Conservation (phyloP, 2,888 invertebrate species). For the Stictocephala bisonia region DNA sequence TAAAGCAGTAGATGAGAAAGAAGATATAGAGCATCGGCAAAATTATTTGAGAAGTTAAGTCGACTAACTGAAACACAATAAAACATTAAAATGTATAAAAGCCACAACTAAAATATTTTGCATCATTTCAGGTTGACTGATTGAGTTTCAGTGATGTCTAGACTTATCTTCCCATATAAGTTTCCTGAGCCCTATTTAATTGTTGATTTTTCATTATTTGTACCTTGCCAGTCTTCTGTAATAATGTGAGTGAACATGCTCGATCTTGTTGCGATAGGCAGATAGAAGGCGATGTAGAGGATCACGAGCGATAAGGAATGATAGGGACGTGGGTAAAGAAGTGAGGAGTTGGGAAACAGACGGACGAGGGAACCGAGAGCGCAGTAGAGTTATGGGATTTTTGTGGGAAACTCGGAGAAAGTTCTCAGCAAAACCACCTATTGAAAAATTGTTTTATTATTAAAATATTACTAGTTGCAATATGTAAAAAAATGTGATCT, state of each 20-base stretch:
- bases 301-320: slow-evolving; percentile 85
- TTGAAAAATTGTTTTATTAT: too few species aligned
- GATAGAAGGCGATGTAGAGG: slow-evolving; percentile 83
- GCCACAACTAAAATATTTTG: too few species aligned
- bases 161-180: slow-evolving; percentile 43
- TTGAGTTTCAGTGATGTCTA: slow-evolving; percentile 47
- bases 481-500: too few species aligned
- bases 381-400: slow-evolving; percentile 80
- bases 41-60: too few species aligned
- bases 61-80: too few species aligned
- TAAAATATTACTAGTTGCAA: too few species aligned
- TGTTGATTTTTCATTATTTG: background rate
- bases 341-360: slow-evolving; percentile 76
- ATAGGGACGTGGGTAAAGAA: slow-evolving; percentile 80
- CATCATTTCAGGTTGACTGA: too few species aligned
- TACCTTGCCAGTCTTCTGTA: slow-evolving; percentile 70
- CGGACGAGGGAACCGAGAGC: slow-evolving; percentile 83
- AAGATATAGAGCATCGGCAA: too few species aligned
- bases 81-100: too few species aligned
- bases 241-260: slow-evolving; percentile 83
- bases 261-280: slow-evolving; percentile 86
- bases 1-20: too few species aligned
- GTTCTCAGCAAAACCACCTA: slow-evolving; percentile 77
- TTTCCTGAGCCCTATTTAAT: background rate
- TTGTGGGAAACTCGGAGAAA: slow-evolving; percentile 82